Percentiles rank a stretch among this genome's conserved stretches.
Evolutionary conservation across 2,113 vertebrate species (phyloP).

Genomic region (Onychorhynchus coronatus): DNA sequence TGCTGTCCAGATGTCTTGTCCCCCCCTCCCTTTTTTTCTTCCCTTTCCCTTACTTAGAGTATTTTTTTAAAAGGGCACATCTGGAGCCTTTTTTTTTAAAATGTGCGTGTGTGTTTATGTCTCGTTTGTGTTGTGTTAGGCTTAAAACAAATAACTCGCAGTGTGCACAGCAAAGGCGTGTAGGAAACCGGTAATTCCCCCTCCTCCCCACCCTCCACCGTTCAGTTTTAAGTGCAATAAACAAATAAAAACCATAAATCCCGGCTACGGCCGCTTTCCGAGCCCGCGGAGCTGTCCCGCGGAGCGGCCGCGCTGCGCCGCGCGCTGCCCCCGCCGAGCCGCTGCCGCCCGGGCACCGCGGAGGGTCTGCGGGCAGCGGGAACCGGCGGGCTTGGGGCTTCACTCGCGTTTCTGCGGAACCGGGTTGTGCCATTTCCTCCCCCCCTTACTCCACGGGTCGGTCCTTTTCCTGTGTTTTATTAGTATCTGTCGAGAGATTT

Average conservation of each 20-base stretch:
- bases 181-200: background rate
- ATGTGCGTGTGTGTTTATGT: slow-evolving; percentile 55
- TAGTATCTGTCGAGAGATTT: background rate
- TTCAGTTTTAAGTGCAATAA: slow-evolving; percentile 43
- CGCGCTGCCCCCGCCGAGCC: background rate
- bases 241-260: slow-evolving; percentile 39
- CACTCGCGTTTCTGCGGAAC: background rate
- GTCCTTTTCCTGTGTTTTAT: background rate
- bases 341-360: background rate
- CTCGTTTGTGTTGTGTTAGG: slow-evolving; percentile 51
- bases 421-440: background rate
- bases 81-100: slow-evolving; percentile 56
- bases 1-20: slow-evolving; percentile 59
- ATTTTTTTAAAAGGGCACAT: slow-evolving; percentile 58
- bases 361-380: background rate
- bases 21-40: slow-evolving; percentile 28
- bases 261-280: background rate
- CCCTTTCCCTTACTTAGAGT: slow-evolving; percentile 43
- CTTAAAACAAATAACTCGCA: slow-evolving; percentile 38
- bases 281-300: background rate
- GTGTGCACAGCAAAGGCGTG: slow-evolving; percentile 21
- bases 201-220: background rate
- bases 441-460: background rate
- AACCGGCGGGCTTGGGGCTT: background rate
- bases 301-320: background rate